These are phyloP conservation scores for Microcebus lehilahytsara DNA, from an alignment of 2,113 vertebrate species.

Conservation along the genomic window DNA sequence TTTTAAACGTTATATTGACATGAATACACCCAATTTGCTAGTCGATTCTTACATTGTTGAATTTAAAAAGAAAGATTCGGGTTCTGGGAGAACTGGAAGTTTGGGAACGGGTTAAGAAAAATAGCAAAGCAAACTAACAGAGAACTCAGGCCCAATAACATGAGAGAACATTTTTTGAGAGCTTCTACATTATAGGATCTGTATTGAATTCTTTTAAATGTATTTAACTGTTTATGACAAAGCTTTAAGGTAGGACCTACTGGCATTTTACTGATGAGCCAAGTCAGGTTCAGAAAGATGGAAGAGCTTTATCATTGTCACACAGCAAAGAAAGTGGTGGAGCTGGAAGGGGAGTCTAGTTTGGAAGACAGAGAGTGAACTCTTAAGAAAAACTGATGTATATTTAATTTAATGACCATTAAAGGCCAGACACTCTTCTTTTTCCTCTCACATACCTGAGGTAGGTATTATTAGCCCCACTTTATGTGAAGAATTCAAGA, in stretches of 20 bases:
- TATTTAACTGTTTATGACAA: background rate
- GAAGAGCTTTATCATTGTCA: background rate
- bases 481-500: background rate
- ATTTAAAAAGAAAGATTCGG: background rate
- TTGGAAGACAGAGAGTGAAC: background rate
- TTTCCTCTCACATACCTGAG: background rate
- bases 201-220: background rate
- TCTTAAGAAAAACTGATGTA: background rate
- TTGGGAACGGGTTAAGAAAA: background rate
- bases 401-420: background rate
- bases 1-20: background rate
- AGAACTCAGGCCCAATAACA: background rate
- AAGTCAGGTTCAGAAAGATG: background rate
- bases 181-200: background rate
- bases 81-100: background rate
- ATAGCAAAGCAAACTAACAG: background rate
- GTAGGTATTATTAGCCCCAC: background rate
- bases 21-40: background rate
- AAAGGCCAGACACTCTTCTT: background rate
- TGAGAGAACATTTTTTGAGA: background rate
- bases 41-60: background rate
- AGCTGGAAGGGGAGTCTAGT: background rate
- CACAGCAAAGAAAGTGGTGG: background rate
- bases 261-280: background rate
- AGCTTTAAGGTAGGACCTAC: background rate